Percentiles rank a stretch among this genome's conserved stretches.
Evolutionary conservation across 1,140 invertebrate species (phyloP).

Genomic region (Drosophila navojoa): DNA sequence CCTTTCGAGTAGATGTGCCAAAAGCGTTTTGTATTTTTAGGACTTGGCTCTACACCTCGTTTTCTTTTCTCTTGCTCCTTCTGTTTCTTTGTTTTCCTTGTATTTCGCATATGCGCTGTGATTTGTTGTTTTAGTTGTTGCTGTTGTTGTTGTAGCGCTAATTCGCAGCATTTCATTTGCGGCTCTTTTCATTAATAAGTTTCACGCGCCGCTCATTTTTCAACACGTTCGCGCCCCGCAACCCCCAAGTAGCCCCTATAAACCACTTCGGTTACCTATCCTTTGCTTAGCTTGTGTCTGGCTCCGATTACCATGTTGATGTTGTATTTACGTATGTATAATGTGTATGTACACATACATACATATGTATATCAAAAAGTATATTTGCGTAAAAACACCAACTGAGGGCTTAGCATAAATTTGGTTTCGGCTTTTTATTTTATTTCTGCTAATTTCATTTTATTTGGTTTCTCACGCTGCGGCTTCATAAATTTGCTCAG

Average conservation of each 20-base stretch:
- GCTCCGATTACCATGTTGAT: constrained; percentile 79
- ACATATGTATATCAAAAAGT: not conserved
- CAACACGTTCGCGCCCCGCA: constrained; percentile 42
- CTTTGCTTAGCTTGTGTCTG: constrained; percentile 45
- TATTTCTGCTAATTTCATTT: constrained; percentile 43
- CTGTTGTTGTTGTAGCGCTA: constrained; percentile 55
- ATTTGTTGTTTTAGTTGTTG: constrained; percentile 7
- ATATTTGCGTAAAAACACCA: constrained; percentile 1
- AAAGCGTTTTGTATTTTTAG: not conserved
- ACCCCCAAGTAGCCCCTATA: not conserved
- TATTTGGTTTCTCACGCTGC: constrained; percentile 46
- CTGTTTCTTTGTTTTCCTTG: not conserved
- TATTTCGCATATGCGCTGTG: constrained; percentile 3
- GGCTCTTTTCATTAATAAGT: constrained; percentile 81
- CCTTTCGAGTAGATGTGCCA: constrained; percentile 1
- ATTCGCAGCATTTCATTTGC: constrained; percentile 71
- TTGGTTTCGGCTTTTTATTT: constrained; percentile 3
- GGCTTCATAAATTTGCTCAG: constrained; percentile 44
- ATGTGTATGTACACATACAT: constrained; percentile 3
- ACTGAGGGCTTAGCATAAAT: constrained; percentile 35
- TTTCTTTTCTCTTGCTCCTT: constrained; percentile 1
- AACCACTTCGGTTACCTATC: constrained; percentile 3
- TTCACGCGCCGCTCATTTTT: constrained; percentile 81
- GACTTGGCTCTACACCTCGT: not conserved
- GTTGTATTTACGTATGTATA: constrained; percentile 58